phyloP scores from a whole-genome alignment of 2,888 invertebrate genomes.

The Mantis religiosa region DNA sequence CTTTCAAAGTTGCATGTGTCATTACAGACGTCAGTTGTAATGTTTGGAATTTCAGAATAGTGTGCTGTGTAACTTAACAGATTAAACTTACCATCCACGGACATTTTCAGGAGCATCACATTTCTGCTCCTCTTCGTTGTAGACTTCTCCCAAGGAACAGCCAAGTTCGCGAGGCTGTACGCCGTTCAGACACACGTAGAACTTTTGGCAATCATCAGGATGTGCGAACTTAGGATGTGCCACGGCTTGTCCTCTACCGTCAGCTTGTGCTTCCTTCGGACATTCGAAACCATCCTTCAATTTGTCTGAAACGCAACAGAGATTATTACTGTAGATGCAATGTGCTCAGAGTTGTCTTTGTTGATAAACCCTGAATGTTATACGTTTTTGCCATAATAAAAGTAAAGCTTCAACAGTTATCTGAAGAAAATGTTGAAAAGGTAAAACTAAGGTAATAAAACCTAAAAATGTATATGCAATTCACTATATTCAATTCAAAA shows the following conservation, averaged over 20 bases:
- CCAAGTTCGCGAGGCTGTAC: conserved; percentile 83
- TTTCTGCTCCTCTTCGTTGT: conserved; percentile 77
- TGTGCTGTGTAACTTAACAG: neutral
- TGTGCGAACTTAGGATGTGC: conserved; percentile 84
- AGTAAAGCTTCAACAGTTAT: too few species aligned
- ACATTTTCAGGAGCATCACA: conserved; percentile 91
- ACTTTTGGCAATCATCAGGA: conserved; percentile 83
- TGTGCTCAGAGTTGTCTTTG: too few species aligned
- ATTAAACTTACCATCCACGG: conserved; percentile 69
- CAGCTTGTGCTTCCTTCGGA: conserved; percentile 64
- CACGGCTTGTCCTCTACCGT: conserved; percentile 65
- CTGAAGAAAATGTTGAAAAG: too few species aligned
- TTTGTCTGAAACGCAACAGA: conserved; percentile 54
- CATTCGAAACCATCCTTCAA: conserved; percentile 81
- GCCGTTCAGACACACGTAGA: conserved; percentile 86
- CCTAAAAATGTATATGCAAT: too few species aligned
- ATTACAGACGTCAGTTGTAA: too few species aligned
- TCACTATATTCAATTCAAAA: too few species aligned
- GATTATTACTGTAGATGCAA: too few species aligned
- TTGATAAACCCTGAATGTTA: too few species aligned
- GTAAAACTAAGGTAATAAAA: too few species aligned
- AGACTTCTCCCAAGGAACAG: conserved; percentile 83
- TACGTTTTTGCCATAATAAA: too few species aligned
- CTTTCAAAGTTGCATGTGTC: too few species aligned
- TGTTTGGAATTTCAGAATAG: neutral